Evolutionary conservation across 2,888 invertebrate genomes (phyloP), one percentile per base, ranked within the genome.

Genomic region (Chamaedrilus cognettii): DNA sequence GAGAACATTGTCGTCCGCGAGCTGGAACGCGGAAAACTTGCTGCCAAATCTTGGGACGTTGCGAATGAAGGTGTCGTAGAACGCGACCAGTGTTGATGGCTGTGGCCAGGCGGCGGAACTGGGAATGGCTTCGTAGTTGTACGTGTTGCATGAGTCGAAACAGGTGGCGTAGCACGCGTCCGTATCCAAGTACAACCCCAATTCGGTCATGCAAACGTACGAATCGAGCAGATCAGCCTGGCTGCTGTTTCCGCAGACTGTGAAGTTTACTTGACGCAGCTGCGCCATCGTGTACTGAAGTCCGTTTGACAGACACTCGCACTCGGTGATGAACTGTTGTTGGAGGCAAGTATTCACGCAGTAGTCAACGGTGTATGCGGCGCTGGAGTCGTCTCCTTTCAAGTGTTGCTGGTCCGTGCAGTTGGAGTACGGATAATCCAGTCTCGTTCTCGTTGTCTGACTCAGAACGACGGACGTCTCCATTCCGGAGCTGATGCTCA

Each of bases 61-160:
- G 15, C 3, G 55, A 31, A 55, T 55, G 55, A 30, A 55, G 30
- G 28, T 55, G 3, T 55, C 30, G 55, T 55, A 55, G 55, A 55
- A 55, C 30, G 55, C 30, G 30, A 55, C 3, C 55, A n/a, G 55
- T 31, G 30, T 55, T 3, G 55, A 31, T 23, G 15, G 28, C 30
- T 55, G 55, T 3, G 55, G 55, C 55, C 55, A 55, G n/a, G 28
- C 2, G 2, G 31, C 15, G 28, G 28, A 31, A 26, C 55, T 55
- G 2, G 19, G 15, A 11, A 31, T 26, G 30, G 30, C 28, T 3
- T 55, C 55, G 3, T 55, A 55, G 15, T 26, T 11, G 15, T 28
- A 30, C 19, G 28, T 31, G 1, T 2, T 2, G 55, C 55, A 55
- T 2, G 55, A 3, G 2, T 30, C 3, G 4, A 28, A 31, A 55